A percentile compares a stretch with the other conserved stretches of the same genome.
phyloP scores from a whole-genome alignment of 1,140 invertebrate species.

The Drepana arcuata region DNA sequence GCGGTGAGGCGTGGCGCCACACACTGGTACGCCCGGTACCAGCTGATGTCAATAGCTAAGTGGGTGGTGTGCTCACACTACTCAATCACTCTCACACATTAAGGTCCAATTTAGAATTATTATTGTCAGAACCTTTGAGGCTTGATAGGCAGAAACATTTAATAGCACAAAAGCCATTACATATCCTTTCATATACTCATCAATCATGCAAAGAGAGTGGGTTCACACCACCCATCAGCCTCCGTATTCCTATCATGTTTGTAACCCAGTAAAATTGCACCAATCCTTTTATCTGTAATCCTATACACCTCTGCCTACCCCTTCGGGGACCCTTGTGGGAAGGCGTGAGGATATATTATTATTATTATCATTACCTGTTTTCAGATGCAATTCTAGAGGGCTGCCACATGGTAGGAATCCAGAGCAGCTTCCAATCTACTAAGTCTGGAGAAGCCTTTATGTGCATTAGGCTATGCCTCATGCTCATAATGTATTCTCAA shows the following conservation, averaged over 20 bases:
- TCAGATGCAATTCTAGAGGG: constrained; percentile 39
- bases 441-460: constrained; percentile 58
- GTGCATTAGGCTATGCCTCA: constrained; percentile 37
- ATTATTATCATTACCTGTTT: background rate
- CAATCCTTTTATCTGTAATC: too few relatives aligned
- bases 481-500: constrained; percentile 55
- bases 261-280: constrained; percentile 37
- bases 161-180: too few relatives aligned
- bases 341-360: too few relatives aligned
- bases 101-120: constrained; percentile 1
- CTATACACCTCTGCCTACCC: too few relatives aligned
- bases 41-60: too few relatives aligned
- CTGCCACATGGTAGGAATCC: constrained; percentile 33
- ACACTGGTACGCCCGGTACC: too few relatives aligned
- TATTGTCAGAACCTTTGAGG: too few relatives aligned
- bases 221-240: constrained; percentile 38
- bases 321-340: too few relatives aligned
- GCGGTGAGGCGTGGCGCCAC: too few relatives aligned
- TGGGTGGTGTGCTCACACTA: constrained; percentile 38
- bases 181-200: too few relatives aligned
- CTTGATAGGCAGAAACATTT: too few relatives aligned
- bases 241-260: constrained; percentile 44
- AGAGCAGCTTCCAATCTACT: constrained; percentile 47
- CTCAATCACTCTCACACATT: constrained; percentile 10
- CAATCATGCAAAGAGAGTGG: constrained; percentile 20